Evolutionary conservation across 2,113 vertebrate genomes (phyloP), one percentile per base, ranked within the genome.

Genomic region (Phycodurus eques): DNA sequence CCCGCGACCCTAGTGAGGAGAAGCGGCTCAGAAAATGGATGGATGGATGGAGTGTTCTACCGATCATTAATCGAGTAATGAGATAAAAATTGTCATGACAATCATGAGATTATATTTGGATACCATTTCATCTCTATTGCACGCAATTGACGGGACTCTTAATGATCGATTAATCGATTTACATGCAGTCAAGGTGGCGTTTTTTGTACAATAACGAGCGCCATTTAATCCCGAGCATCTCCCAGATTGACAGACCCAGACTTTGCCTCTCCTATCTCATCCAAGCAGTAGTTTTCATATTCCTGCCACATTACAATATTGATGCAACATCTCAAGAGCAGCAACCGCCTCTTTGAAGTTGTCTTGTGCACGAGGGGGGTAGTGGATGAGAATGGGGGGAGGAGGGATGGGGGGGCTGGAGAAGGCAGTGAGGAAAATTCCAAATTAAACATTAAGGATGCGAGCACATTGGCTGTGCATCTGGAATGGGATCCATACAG

Each of bases 381-480:
- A 19, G n/a, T 20, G 22, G n/a, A 7, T 61, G 59, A 15, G 2
- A 81, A 17, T 61, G 17, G 1, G 39, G 20, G 19, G 8, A 39
- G 35, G 35, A 20, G 35, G n/a, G 61, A 17, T 39, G 86, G 56
- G 51, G 51, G 19, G 7, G 20, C 31, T 35, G 59, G 31, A 31
- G 87, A 79, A 74, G 85, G 81, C 89, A 85, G 89, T 85, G 87
- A 90, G 87, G 88, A 90, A 90, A 92, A 91, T 91, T 92, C 88
- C 86, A 93, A 92, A 92, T 92, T 91, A 91, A 93, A 91, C 92
- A 93, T 93, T 92, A 91, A 89, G 88, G 89, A 93, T 91, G 89
- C 83, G 72, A 90, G 89, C 90, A 89, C 90, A 89, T 92, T 91
- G 90, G 88, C 91, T 84, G 75, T 91, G 90, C 86, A 89, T 90